phyloP scores from a whole-genome alignment of 2,888 invertebrate species.

The Acheta domesticus region DNA sequence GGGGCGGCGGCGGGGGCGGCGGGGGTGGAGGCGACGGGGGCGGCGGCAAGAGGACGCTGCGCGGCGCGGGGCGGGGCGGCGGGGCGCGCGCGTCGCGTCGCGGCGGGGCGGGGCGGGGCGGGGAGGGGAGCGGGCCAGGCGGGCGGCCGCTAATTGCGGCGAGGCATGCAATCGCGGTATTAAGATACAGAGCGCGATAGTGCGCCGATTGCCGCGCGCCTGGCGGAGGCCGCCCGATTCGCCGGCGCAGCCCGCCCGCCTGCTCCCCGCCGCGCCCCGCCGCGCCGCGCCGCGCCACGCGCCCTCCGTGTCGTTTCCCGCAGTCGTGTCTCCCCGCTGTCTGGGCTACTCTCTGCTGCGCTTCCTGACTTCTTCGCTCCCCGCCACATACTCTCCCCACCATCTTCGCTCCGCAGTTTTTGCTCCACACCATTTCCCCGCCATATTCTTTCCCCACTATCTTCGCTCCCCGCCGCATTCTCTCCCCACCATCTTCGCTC shows the following conservation, averaged over 20 bases:
- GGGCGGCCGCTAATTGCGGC: background rate
- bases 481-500: too few species aligned
- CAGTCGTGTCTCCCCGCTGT: too few species aligned
- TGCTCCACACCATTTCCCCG: too few species aligned
- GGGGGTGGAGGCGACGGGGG: background rate
- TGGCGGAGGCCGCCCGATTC: background rate
- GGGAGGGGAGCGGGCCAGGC: background rate
- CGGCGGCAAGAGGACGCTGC: background rate
- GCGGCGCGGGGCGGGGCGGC: too few species aligned
- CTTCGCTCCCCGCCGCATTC: too few species aligned
- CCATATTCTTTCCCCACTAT: too few species aligned
- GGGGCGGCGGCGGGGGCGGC: background rate
- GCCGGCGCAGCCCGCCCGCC: background rate
- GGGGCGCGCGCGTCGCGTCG: too few species aligned
- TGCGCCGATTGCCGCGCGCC: background rate
- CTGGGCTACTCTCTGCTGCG: too few species aligned
- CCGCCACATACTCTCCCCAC: too few species aligned
- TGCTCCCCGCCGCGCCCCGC: background rate
- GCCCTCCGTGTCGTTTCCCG: too few species aligned
- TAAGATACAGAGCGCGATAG: conserved; percentile 9
- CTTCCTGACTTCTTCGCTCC: too few species aligned
- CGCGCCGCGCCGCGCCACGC: background rate
- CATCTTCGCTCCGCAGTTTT: too few species aligned
- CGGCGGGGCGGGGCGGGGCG: background rate
- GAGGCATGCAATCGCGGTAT: background rate